phyloP scores from a whole-genome alignment of 2,888 invertebrate species.

The Drosophila leonis region DNA sequence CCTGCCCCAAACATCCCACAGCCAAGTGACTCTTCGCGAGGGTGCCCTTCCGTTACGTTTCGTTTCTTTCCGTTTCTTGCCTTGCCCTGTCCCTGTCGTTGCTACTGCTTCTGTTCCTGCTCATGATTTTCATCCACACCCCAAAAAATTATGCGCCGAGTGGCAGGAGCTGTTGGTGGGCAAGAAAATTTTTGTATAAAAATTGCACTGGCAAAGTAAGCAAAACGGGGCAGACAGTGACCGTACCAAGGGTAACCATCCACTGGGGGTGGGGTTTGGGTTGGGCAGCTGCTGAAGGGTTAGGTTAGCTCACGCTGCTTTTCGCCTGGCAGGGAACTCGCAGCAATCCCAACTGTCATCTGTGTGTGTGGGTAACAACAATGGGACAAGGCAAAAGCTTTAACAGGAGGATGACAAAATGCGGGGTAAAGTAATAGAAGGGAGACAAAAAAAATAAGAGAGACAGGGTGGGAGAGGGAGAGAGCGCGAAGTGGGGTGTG shows the following conservation, averaged over 20 bases:
- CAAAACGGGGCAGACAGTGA: constrained; percentile 59
- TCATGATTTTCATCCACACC: constrained; percentile 48
- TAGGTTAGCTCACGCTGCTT: constrained; percentile 47
- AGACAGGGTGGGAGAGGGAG: neutral
- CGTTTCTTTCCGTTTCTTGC: constrained; percentile 12
- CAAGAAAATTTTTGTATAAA: constrained; percentile 80
- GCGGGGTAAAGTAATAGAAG: constrained; percentile 20
- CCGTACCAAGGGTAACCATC: constrained; percentile 61
- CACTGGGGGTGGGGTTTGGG: constrained; percentile 10
- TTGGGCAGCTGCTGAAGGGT: constrained; percentile 57
- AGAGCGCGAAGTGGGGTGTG: constrained; percentile 12
- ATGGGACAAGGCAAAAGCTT: constrained; percentile 46
- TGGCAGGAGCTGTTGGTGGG: constrained; percentile 31
- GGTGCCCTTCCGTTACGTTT: constrained; percentile 23
- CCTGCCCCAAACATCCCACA: constrained; percentile 19
- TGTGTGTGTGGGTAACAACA: constrained; percentile 49
- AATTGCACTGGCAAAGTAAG: constrained; percentile 78
- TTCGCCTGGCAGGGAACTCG: constrained; percentile 20
- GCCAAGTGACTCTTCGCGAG: constrained; percentile 62
- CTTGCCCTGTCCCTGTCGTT: neutral
- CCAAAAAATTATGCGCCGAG: constrained; percentile 58
- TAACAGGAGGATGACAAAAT: constrained; percentile 28
- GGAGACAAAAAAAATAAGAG: constrained; percentile 8
- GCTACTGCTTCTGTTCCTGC: constrained; percentile 2
- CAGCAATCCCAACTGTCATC: constrained; percentile 63